Base-by-base conservation (phyloP, 2,888 invertebrate species). In the Lepidochrysops patricia region DNA sequence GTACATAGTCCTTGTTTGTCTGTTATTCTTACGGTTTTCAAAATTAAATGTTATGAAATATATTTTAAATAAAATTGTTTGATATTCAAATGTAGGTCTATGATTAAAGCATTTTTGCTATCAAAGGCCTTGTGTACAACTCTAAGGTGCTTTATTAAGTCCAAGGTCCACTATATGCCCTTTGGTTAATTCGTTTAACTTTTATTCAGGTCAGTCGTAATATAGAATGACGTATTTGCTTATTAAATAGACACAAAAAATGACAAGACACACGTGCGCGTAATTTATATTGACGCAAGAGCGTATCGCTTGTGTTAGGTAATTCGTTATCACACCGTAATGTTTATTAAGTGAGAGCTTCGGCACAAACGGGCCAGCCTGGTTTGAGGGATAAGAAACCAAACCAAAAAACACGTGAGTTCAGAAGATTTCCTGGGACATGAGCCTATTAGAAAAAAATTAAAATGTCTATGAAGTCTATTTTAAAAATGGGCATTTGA, bases 181-280 rank as follows among this genome's bases (percentile, higher is more conserved):
- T 43, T 43, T 43, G 23, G 43, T 43, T 43, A 43, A 43, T 19
- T 43, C 43, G 23, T 23, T 43, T 43, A 43, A 43, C 19, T 43
- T 43, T 54, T 32, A 54, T 54, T 54, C 29, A 54, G 54, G 54
- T 54, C 54, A 54, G 43, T 27, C 12, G 9, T 19, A 29, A 54
- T 29, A 32, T 54, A 54, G 54, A 54, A 34, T 58, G 50, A 58
- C 60, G 32, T 60, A 29, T 60, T 60, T 54, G 60, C 29, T 54
- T 60, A 54, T 54, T 54, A 29, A 32, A 32, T 19, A 19, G 54
- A 54, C 54, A 54, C 29, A 54, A 54, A 54, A 49, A 54, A 54
- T 54, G 4, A 54, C 56, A 43, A 48, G 48, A 58, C 29, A 23
- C 58, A 58, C 58, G 58, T 58, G 58, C 34, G 6, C 50, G 26